These are phyloP conservation scores for Venustaconcha ellipsiformis DNA, from an alignment of 1,140 invertebrate genomes.

Conservation along the genomic window DNA sequence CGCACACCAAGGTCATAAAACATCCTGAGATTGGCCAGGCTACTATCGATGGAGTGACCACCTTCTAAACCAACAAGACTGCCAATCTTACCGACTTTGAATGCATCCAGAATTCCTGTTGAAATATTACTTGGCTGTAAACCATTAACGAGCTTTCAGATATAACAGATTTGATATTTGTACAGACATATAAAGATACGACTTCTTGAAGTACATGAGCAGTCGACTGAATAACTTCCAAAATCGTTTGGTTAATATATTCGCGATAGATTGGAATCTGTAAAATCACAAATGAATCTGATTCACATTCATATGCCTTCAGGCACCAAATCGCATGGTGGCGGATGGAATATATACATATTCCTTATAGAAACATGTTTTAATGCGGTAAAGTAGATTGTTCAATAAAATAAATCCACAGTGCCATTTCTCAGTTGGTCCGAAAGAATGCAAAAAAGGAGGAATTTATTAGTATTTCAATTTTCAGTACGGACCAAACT, in stretches of 20 bases:
- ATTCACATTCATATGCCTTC: too few species aligned
- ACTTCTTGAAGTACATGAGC: neutral
- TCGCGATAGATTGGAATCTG: neutral
- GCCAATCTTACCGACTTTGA: constrained; percentile 81
- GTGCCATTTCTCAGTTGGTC: too few species aligned
- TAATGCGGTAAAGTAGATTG: too few species aligned
- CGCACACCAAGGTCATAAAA: constrained; percentile 82
- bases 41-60: constrained; percentile 82
- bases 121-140: constrained; percentile 25
- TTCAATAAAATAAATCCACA: too few species aligned
- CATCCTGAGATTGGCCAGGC: constrained; percentile 79
- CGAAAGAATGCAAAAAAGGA: too few species aligned
- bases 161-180: neutral
- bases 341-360: too few species aligned
- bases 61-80: constrained; percentile 88
- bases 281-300: neutral
- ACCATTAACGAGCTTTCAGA: neutral
- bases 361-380: too few species aligned
- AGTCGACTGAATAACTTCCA: neutral
- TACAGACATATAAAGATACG: neutral
- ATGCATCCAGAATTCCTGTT: constrained; percentile 81
- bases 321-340: too few species aligned
- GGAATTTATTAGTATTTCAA: too few species aligned
- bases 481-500: too few species aligned
- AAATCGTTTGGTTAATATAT: neutral